phyloP scores from a whole-genome alignment of 2,888 invertebrate species.

The Cerastis leucographa region DNA sequence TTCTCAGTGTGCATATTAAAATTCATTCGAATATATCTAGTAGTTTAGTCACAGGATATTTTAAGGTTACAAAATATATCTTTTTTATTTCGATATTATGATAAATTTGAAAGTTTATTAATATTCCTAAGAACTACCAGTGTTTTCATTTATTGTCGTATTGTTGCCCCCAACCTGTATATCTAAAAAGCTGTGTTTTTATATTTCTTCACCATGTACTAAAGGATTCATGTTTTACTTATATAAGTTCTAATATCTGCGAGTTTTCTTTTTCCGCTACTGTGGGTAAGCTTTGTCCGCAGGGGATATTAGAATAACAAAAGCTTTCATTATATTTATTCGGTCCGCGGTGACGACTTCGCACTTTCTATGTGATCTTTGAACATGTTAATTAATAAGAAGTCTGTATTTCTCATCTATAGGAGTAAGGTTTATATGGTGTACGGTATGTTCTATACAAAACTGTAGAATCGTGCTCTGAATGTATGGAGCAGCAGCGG shows the following conservation, averaged over 20 bases:
- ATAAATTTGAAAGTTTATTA: too few species aligned
- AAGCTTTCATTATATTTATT: slow-evolving; percentile 25
- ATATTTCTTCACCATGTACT: not conserved
- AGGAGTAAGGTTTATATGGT: not conserved
- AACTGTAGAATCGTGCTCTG: not conserved
- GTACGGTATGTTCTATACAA: not conserved
- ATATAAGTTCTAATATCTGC: not conserved
- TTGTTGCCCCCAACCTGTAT: too few species aligned
- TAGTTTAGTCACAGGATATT: too few species aligned
- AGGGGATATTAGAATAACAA: slow-evolving; percentile 28
- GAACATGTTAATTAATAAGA: not conserved
- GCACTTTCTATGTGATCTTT: not conserved
- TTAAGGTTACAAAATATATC: too few species aligned
- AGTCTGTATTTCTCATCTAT: not conserved
- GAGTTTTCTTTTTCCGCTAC: not conserved
- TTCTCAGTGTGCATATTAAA: too few species aligned
- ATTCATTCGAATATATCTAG: too few species aligned
- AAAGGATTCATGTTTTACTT: not conserved
- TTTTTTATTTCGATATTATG: too few species aligned
- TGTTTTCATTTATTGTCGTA: too few species aligned
- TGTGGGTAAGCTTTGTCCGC: not conserved
- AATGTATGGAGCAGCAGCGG: not conserved
- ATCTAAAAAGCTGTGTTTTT: not conserved
- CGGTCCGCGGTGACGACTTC: not conserved
- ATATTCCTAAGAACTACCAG: too few species aligned